A percentile compares a stretch with the other conserved stretches of the same genome.
These are phyloP conservation scores for Hyposoter didymator DNA, from an alignment of 2,888 invertebrate species.

Conservation along the genomic window DNA sequence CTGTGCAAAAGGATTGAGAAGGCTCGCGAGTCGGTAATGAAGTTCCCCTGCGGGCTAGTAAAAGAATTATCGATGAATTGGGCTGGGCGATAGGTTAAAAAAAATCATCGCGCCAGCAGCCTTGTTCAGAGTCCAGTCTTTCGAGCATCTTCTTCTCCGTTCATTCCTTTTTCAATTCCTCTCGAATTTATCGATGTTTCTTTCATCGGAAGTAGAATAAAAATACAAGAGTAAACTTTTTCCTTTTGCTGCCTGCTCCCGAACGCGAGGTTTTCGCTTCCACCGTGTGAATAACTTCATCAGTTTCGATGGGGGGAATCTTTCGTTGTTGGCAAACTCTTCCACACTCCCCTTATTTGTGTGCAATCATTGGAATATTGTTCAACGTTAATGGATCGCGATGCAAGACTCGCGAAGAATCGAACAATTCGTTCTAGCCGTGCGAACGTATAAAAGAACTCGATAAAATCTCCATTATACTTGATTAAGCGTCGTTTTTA, in stretches of 20 bases:
- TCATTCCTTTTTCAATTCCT: not conserved
- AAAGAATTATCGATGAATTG: slow-evolving; percentile 68
- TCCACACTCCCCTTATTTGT: not conserved
- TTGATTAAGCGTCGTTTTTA: not conserved
- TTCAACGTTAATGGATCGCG: slow-evolving; percentile 38
- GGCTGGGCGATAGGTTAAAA: slow-evolving; percentile 39
- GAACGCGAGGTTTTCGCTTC: slow-evolving; percentile 31
- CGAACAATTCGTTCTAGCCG: not conserved
- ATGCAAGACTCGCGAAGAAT: not conserved
- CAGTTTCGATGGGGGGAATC: slow-evolving; percentile 6
- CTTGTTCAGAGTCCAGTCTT: not conserved
- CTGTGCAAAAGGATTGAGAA: slow-evolving; percentile 68
- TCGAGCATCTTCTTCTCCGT: not conserved
- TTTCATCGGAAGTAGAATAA: slow-evolving; percentile 13
- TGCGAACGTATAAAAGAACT: not conserved
- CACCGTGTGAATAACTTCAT: slow-evolving; percentile 35
- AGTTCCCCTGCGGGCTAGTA: slow-evolving; percentile 56
- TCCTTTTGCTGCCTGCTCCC: not conserved
- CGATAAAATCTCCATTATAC: not conserved
- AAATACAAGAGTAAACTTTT: slow-evolving; percentile 16
- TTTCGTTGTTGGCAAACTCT: slow-evolving; percentile 21
- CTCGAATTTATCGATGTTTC: slow-evolving; percentile 14
- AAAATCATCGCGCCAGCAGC: slow-evolving; percentile 1
- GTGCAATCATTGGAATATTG: slow-evolving; percentile 47
- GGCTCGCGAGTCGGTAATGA: slow-evolving; percentile 55